Percentiles rank a stretch among this genome's conserved stretches.
These are phyloP conservation scores for Neelides sp. DNA, from an alignment of 1,140 invertebrate species.

Conservation along the genomic window DNA sequence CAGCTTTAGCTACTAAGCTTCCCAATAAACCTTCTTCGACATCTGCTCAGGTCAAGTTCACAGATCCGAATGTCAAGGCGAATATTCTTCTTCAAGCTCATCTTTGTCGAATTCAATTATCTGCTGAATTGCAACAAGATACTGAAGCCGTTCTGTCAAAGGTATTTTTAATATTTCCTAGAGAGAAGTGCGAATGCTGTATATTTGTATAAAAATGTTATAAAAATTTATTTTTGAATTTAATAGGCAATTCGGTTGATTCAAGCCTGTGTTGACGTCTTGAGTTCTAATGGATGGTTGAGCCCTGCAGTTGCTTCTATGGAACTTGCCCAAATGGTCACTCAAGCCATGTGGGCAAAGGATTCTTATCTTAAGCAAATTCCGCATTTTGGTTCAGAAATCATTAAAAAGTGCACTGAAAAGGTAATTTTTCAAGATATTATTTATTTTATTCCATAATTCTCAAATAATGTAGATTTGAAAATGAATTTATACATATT, in stretches of 20 bases:
- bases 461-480: background rate
- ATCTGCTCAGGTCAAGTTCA: conserved; percentile 55
- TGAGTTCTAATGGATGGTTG: conserved; percentile 95
- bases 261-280: conserved; percentile 96
- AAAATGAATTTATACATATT: conserved; percentile 3
- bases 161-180: conserved; percentile 31
- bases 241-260: conserved; percentile 65
- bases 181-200: background rate
- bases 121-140: conserved; percentile 92
- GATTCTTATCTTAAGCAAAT: conserved; percentile 95
- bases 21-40: conserved; percentile 59
- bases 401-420: conserved; percentile 80
- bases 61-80: conserved; percentile 94
- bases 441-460: conserved; percentile 7
- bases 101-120: conserved; percentile 80
- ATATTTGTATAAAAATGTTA: background rate
- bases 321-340: conserved; percentile 99
- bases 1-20: conserved; percentile 59
- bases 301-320: conserved; percentile 95
- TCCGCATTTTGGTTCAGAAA: conserved; percentile 83
- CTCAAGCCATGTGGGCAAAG: conserved; percentile 99
- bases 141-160: conserved; percentile 82
- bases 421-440: conserved; percentile 47
- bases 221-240: conserved; percentile 6
- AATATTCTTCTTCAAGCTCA: conserved; percentile 93